Base-by-base conservation (phyloP, 2,113 vertebrate genomes). In the Catagonus wagneri region DNA sequence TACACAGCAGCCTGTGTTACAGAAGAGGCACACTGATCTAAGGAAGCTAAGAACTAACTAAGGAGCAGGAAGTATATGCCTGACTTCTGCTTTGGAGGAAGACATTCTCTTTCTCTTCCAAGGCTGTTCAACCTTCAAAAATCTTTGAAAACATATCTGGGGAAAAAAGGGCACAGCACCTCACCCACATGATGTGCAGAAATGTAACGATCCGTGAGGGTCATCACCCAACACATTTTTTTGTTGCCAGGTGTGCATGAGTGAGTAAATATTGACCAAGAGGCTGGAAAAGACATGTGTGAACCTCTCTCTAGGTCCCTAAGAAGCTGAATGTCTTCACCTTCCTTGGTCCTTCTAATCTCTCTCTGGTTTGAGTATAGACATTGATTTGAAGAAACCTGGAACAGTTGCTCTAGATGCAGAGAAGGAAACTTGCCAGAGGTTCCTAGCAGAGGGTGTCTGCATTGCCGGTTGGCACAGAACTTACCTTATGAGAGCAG, bases 181-280 rank as follows among this genome's bases (percentile, higher is more conserved):
- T 27, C 20, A 7, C 71, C 61, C 32, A 34, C 50, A 32, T n/a
- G 20, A 44, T 4, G 6, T 0, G 2, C 23, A 34, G 32, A 27
- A 39, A 34, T 10, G 11, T 25, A 11, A 27, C 6, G 44, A 25
- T 1, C 8, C 29, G 0, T 0, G 6, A 15, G 20, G 14, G 11
- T 7, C 72, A 23, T 2, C 1, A 11, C 25, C 10, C 27, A 34
- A 14, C 12, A 54, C 39, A 25, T 11, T n/a, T n/a, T n/a, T 36
- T 75, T 17, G 16, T 19, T 6, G 29, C 44, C 23, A 25, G 34
- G 6, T 44, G 10, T 29, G 17, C 8, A 19, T 2, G 1, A 25
- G 3, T 11, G n/a, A 52, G 9, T 17, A 69, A 22, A 76, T 12
- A n/a, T 29, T 36, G 27, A 25, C 39, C 22, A 7, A 10, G 11